Evolutionary conservation across 2,888 invertebrate species (phyloP).

Genomic region (Drosophila anomalipes): DNA sequence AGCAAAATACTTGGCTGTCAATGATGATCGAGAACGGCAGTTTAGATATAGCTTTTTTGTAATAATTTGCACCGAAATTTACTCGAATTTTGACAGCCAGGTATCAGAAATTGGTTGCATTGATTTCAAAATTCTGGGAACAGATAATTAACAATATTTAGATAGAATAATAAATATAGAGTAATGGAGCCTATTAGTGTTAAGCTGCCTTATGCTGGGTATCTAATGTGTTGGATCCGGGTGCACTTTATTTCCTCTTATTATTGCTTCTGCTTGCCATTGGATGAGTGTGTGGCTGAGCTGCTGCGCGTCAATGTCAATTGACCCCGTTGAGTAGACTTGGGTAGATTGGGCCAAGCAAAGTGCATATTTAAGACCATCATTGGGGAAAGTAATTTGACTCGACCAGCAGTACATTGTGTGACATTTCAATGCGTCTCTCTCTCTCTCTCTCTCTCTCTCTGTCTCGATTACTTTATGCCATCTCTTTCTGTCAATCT

Average conservation of each 20-base stretch:
- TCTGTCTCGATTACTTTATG: neutral
- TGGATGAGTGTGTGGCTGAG: neutral
- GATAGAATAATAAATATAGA: too few relatives aligned
- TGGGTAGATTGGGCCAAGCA: conserved; percentile 13
- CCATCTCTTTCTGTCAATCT: conserved; percentile 2
- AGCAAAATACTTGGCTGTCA: neutral
- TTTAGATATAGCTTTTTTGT: neutral
- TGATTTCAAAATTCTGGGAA: neutral
- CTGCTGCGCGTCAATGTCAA: conserved; percentile 13
- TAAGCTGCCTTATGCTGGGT: neutral
- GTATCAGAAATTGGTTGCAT: neutral
- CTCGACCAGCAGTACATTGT: conserved; percentile 56
- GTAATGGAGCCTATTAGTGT: neutral
- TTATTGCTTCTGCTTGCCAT: neutral
- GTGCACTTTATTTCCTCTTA: neutral
- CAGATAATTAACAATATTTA: neutral
- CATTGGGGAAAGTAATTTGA: conserved; percentile 55
- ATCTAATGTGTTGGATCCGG: neutral
- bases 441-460: neutral
- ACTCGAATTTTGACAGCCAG: neutral
- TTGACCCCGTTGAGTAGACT: conserved; percentile 25
- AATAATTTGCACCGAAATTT: neutral
- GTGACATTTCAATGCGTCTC: conserved; percentile 58
- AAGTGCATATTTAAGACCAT: conserved; percentile 33
- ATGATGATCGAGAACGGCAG: neutral